Evolutionary conservation across 2,113 vertebrate species (phyloP), one percentile per base, ranked within the genome.

Genomic region (Falco punctatus): DNA sequence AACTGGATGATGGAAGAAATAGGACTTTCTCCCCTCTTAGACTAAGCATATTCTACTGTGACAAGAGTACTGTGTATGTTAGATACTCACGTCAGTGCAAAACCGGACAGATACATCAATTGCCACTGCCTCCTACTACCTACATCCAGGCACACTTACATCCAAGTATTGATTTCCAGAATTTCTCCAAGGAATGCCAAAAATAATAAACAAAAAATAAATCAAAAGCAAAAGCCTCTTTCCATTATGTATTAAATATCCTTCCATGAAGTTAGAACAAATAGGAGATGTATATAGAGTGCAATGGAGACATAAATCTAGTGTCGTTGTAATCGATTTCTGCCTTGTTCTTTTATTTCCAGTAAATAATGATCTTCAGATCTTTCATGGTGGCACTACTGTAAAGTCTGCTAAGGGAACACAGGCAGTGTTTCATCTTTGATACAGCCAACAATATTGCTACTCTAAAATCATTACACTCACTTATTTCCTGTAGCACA

Each of bases 171-270:
- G 97, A 98, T 97, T 98, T 97, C 97, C 94, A 97, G 93, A 98
- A 98, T 97, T 98, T 94, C 97, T 97, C 96, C 90, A 95, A 96
- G 96, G 96, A 96, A 98, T 94, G 97, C 91, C 97, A 98, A 97
- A 98, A 98, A 98, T 96, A 98, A 98, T 98, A 98, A 98, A 98
- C 96, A 96, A 98, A 98, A 98, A 97, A 98, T 98, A 98, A 98
- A 98, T 97, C 94, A 98, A 98, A 98, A 97, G 89, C 91, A 98
- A 98, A 97, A 97, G 93, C 85, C 96, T 96, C 93, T 92, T 98
- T 98, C 97, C 95, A 97, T 98, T 98, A 98, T 95, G 97, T 98
- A 98, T 98, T 98, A 98, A 98, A 98, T 97, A 98, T 98, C 97
- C 93, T 97, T 97, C 88, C 94, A 95, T 97, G 97, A 98, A 98